Evolutionary conservation across 2,113 vertebrate species (phyloP).

Genomic region (Toxostoma redivivum): DNA sequence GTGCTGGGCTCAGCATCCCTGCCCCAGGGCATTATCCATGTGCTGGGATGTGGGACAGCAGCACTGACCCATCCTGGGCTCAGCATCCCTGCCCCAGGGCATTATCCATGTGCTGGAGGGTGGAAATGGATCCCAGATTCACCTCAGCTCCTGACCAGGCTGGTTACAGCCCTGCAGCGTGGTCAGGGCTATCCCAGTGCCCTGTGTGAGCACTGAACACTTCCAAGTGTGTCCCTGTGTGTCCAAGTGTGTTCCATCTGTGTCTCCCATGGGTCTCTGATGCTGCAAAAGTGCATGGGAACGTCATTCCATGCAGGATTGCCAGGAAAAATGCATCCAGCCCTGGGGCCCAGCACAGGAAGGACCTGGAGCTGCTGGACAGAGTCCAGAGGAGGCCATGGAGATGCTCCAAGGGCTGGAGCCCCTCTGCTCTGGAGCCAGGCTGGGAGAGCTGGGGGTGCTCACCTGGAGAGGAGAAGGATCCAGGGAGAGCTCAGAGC

Average conservation of each 20-base stretch:
- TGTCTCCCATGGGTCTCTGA: too few species aligned
- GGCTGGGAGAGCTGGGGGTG: neutral
- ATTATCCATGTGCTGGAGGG: rapidly evolving
- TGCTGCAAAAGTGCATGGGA: neutral
- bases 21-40: rapidly evolving
- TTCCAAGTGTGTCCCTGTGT: too few species aligned
- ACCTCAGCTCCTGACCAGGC: neutral
- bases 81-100: neutral
- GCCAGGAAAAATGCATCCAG: neutral
- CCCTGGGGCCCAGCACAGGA: neutral
- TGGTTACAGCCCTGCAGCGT: rapidly evolving
- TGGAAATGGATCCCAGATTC: neutral
- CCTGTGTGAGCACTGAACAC: neutral
- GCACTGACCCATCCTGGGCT: too few species aligned
- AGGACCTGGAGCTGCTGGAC: neutral
- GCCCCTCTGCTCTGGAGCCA: neutral
- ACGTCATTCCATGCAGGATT: neutral
- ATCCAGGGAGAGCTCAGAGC: neutral
- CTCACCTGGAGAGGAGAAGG: neutral
- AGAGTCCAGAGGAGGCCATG: rapidly evolving
- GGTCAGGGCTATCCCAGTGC: neutral
- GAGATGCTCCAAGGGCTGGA: neutral
- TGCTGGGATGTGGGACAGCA: neutral
- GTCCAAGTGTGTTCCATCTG: too few species aligned
- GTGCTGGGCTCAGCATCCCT: neutral